phyloP scores from a whole-genome alignment of 2,888 invertebrate species.

The Lithophane semibrunnea region DNA sequence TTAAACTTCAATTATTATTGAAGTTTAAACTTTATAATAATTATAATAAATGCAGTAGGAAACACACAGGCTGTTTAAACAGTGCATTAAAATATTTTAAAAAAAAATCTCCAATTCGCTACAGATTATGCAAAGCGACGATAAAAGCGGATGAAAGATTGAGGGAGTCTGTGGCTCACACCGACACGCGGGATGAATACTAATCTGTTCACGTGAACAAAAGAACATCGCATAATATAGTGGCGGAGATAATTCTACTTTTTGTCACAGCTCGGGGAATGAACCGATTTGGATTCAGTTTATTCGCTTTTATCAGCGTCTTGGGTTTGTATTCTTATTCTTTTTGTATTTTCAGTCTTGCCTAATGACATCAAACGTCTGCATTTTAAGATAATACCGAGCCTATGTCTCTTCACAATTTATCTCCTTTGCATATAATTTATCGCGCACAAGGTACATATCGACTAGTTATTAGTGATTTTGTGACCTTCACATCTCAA shows the following conservation, averaged over 20 bases:
- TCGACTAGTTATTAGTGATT: background rate
- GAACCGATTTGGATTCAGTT: conserved; percentile 14
- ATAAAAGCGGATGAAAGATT: conserved; percentile 34
- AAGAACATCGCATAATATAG: conserved; percentile 17
- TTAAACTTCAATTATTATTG: background rate
- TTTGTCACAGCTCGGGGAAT: conserved; percentile 10
- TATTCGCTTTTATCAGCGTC: background rate
- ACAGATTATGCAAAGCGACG: conserved; percentile 44
- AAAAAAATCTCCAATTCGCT: conserved; percentile 3
- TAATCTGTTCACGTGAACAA: conserved; percentile 48
- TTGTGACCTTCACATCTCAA: background rate
- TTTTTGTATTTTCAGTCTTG: background rate
- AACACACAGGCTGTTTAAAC: background rate
- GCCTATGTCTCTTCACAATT: background rate
- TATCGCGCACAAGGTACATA: background rate
- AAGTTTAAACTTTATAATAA: conserved; percentile 2
- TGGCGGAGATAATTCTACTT: conserved; percentile 4
- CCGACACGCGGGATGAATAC: conserved; percentile 46
- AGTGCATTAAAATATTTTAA: background rate
- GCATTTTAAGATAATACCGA: background rate
- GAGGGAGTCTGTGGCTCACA: conserved; percentile 22
- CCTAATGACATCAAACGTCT: background rate
- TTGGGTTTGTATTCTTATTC: background rate
- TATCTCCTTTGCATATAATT: background rate
- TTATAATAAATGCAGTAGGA: background rate